Percentiles rank a stretch among this genome's conserved stretches.
These are phyloP conservation scores for Cantharis flavilabris DNA, from an alignment of 2,888 invertebrate genomes.

Conservation along the genomic window DNA sequence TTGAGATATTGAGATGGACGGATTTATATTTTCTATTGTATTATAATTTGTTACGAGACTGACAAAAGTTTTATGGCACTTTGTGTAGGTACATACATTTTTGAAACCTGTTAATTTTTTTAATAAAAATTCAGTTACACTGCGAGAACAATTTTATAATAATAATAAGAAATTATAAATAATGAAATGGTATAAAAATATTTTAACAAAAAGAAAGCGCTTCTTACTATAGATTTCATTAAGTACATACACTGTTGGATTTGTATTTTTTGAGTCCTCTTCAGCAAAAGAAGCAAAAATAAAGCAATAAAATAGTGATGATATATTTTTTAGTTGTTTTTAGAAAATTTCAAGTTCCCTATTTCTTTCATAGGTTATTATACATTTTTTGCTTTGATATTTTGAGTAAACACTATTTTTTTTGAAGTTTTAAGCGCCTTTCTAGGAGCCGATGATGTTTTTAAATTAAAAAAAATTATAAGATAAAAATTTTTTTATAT, in stretches of 20 bases:
- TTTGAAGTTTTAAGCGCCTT: no score
- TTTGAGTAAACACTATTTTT: no score
- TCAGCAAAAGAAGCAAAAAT: neutral
- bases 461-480: no score
- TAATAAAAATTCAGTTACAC: neutral
- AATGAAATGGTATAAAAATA: no score
- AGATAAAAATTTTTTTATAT: no score
- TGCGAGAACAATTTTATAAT: neutral
- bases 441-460: no score
- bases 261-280: neutral
- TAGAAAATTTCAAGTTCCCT: neutral
- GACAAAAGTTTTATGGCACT: neutral
- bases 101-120: neutral
- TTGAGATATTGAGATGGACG: neutral
- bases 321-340: neutral
- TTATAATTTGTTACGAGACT: neutral
- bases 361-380: neutral
- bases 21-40: neutral
- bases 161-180: neutral
- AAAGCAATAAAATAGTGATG: neutral
- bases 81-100: neutral
- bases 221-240: neutral
- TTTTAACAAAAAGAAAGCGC: no score
- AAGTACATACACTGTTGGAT: neutral
- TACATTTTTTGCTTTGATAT: no score